phyloP scores from a whole-genome alignment of 2,888 invertebrate species.

The Noctua comes region DNA sequence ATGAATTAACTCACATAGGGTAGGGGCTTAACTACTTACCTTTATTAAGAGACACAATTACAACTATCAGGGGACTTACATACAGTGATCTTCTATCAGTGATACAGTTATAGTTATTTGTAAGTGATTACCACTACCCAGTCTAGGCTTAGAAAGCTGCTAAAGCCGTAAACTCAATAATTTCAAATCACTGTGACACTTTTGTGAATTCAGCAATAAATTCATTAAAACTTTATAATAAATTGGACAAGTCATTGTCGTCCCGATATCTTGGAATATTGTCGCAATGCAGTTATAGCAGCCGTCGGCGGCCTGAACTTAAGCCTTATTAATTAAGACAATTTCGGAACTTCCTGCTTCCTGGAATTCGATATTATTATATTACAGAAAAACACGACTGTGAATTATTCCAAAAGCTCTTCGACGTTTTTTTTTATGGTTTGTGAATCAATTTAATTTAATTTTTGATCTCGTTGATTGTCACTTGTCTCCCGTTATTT shows the following conservation, averaged over 20 bases:
- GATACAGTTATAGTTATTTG: neutral
- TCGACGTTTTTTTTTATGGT: neutral
- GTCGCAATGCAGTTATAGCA: constrained; percentile 55
- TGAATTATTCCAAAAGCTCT: constrained; percentile 9
- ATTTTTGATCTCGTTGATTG: neutral
- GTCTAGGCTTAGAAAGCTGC: neutral
- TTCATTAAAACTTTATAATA: constrained; percentile 13
- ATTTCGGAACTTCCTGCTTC: constrained; percentile 33
- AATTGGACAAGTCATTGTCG: constrained; percentile 22
- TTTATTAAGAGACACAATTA: neutral
- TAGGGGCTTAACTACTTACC: neutral
- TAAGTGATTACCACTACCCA: neutral
- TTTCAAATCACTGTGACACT: neutral
- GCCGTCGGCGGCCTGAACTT: constrained; percentile 12
- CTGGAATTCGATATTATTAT: constrained; percentile 4
- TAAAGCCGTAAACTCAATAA: neutral
- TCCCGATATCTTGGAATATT: constrained; percentile 39
- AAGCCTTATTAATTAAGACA: constrained; percentile 50
- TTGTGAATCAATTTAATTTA: neutral
- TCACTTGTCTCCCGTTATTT: neutral
- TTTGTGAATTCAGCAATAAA: constrained; percentile 3
- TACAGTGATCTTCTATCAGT: neutral
- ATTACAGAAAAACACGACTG: neutral
- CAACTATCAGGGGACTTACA: neutral
- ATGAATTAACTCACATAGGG: too few species aligned